Evolutionary conservation across 2,113 vertebrate species (phyloP).

Genomic region (Antechinus stuartii): DNA sequence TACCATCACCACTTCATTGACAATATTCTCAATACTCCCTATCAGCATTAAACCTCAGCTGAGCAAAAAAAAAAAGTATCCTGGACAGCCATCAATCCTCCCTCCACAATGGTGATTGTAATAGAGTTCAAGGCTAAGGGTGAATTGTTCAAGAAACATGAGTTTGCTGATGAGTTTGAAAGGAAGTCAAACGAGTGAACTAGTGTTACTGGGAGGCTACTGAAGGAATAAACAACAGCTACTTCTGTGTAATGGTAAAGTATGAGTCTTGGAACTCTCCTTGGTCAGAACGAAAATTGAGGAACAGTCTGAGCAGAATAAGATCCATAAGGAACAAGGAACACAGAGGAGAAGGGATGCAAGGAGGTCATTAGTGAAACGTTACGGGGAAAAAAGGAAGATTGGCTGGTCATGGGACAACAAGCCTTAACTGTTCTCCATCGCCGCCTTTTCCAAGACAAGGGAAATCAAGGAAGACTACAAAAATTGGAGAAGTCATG

Average conservation of each 20-base stretch:
- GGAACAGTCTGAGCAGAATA: not conserved
- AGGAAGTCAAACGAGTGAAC: constrained; percentile 3
- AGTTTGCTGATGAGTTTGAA: constrained; percentile 44
- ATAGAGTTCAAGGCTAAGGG: constrained; percentile 25
- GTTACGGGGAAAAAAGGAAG: not conserved
- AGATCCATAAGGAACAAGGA: not conserved
- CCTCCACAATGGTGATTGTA: constrained; percentile 25
- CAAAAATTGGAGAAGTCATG: not conserved
- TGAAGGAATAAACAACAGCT: constrained; percentile 15
- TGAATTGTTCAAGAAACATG: constrained; percentile 40
- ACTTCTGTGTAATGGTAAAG: not conserved
- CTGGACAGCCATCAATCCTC: not conserved
- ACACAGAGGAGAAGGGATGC: not conserved
- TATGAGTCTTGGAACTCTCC: not conserved
- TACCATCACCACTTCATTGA: not conserved
- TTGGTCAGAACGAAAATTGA: not conserved
- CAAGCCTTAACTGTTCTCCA: not conserved
- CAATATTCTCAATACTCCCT: not conserved
- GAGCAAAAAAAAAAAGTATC: constrained; percentile 10
- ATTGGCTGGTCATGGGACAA: not conserved
- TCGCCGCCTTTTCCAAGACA: not conserved
- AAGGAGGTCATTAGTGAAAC: not conserved
- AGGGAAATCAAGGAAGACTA: not conserved
- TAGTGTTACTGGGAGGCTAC: constrained; percentile 26
- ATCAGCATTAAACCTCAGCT: constrained; percentile 22